phyloP scores from a whole-genome alignment of 2,888 invertebrate genomes.

The Caenorhabditis japonica region DNA sequence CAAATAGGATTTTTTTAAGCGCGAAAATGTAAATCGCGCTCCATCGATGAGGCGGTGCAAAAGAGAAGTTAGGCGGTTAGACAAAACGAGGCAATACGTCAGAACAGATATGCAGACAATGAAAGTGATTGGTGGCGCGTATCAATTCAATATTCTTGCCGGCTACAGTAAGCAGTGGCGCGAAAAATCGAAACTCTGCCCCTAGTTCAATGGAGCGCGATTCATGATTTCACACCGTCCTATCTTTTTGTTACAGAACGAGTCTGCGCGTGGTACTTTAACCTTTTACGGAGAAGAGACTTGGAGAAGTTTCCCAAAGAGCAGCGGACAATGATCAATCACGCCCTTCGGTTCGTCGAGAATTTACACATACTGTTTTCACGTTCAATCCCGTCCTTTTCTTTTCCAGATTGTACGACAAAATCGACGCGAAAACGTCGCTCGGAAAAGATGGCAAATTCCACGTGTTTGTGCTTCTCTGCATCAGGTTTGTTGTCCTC shows the following conservation, averaged over 20 bases:
- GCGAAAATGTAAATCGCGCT: too few relatives aligned
- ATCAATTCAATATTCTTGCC: too few relatives aligned
- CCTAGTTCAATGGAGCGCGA: too few relatives aligned
- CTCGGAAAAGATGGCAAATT: conserved; percentile 98
- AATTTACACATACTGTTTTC: neutral
- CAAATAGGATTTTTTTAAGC: too few relatives aligned
- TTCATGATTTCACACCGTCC: too few relatives aligned
- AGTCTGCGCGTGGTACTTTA: conserved; percentile 71
- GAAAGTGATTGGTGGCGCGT: too few relatives aligned
- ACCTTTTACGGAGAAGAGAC: conserved; percentile 72
- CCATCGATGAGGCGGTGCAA: too few relatives aligned
- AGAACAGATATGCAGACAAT: too few relatives aligned
- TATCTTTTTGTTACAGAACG: conserved; percentile 72
- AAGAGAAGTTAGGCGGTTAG: too few relatives aligned
- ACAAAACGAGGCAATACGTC: too few relatives aligned
- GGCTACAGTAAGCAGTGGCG: too few relatives aligned
- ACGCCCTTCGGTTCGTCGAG: conserved; percentile 84
- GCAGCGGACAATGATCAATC: conserved; percentile 84
- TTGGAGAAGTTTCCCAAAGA: conserved; percentile 73
- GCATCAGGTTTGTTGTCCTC: conserved; percentile 84
- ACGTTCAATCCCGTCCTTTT: neutral
- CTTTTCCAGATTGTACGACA: conserved; percentile 79
- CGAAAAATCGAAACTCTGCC: too few relatives aligned
- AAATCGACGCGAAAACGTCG: conserved; percentile 88
- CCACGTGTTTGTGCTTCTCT: conserved; percentile 93